Conservation (phyloP, 2,888 invertebrate genomes). For the Dichetophora obliterata region DNA sequence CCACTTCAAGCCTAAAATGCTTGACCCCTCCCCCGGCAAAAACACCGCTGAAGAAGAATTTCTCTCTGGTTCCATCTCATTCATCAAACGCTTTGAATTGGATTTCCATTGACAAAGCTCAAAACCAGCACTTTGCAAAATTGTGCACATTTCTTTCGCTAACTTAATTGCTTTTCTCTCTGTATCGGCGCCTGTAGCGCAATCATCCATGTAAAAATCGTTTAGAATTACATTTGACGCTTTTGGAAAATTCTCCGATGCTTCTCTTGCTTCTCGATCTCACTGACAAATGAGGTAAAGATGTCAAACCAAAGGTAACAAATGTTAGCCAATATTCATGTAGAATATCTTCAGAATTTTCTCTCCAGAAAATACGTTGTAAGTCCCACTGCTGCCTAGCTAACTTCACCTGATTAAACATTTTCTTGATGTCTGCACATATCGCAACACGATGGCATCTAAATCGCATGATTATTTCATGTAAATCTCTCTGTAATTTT, state of each 20-base stretch:
- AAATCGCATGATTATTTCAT: not conserved
- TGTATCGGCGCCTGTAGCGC: constrained; percentile 16
- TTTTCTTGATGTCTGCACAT: not conserved
- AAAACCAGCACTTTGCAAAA: not conserved
- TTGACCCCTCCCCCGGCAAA: too few relatives aligned
- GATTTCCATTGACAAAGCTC: too few relatives aligned
- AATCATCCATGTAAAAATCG: constrained; percentile 40
- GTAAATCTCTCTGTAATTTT: constrained; percentile 20
- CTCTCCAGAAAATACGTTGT: not conserved
- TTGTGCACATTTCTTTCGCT: not conserved
- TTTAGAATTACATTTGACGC: too few relatives aligned
- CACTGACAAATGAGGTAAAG: not conserved
- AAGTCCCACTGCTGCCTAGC: not conserved
- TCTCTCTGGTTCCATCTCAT: too few relatives aligned
- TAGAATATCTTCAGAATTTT: not conserved
- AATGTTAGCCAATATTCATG: not conserved
- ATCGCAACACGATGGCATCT: not conserved
- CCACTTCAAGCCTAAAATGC: too few relatives aligned
- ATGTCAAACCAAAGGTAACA: not conserved
- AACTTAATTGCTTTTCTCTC: constrained; percentile 23
- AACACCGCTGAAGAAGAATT: not conserved
- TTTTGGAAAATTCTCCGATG: not conserved
- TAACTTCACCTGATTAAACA: not conserved
- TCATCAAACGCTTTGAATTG: too few relatives aligned
- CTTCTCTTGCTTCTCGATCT: too few relatives aligned